These are phyloP conservation scores for Setipinna tenuifilis DNA, from an alignment of 2,797 vertebrate genomes.

Conservation along the genomic window DNA sequence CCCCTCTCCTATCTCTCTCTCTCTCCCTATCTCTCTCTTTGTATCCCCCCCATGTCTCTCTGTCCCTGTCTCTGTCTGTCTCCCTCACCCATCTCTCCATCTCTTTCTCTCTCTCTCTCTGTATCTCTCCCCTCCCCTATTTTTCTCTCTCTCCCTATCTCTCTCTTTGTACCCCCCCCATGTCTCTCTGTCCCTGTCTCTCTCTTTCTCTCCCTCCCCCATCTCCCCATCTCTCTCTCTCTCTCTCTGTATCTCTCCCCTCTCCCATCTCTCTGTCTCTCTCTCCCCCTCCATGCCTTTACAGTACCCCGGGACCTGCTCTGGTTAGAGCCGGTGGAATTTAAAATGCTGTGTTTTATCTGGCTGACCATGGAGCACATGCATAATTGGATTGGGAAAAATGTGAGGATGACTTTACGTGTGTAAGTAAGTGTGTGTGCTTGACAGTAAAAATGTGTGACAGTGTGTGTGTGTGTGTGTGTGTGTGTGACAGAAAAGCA, in stretches of 20 bases:
- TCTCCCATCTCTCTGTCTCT: neutral
- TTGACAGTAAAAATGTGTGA: neutral
- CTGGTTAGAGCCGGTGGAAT: constrained; percentile 51
- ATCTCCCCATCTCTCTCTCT: too few relatives aligned
- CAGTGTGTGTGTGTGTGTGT: neutral
- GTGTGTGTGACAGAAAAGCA: neutral
- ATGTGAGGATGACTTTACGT: constrained; percentile 10
- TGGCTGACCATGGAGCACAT: constrained; percentile 15
- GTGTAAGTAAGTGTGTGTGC: neutral
- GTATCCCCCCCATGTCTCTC: too few relatives aligned
- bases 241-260: neutral
- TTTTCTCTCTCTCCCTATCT: too few relatives aligned
- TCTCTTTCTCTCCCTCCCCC: too few relatives aligned
- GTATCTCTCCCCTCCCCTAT: too few relatives aligned
- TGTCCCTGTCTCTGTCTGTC: too few relatives aligned
- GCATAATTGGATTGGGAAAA: constrained; percentile 21
- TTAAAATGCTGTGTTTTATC: constrained; percentile 15
- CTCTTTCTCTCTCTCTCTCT: too few relatives aligned
- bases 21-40: too few relatives aligned
- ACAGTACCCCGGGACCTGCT: neutral
- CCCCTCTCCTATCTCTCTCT: too few relatives aligned
- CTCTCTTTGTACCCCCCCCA: too few relatives aligned
- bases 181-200: too few relatives aligned
- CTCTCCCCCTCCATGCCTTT: neutral
- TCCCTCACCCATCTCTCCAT: too few relatives aligned